Evolutionary conservation across 2,797 vertebrate genomes (phyloP).

Genomic region (Chelon auratus): DNA sequence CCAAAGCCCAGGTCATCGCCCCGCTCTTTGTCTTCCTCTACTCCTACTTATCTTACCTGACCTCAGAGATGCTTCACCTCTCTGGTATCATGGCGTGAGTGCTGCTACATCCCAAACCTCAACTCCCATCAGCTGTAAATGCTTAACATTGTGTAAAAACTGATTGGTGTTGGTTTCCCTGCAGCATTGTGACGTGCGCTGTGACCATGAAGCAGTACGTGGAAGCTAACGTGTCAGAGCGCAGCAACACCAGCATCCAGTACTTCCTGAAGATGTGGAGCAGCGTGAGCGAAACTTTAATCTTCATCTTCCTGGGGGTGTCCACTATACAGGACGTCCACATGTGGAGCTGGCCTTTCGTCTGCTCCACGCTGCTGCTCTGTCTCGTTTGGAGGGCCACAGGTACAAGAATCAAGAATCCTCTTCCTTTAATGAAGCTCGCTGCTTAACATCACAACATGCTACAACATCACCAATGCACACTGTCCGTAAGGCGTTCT

Average conservation of each 20-base stretch:
- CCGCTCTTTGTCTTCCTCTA: conserved; percentile 90
- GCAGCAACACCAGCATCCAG: conserved; percentile 94
- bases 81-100: conserved; percentile 90
- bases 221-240: conserved; percentile 91
- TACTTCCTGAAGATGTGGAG: conserved; percentile 98
- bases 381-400: conserved; percentile 90
- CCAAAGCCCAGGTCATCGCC: conserved; percentile 87
- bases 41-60: conserved; percentile 90
- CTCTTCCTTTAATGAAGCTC: neutral
- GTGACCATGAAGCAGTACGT: conserved; percentile 90
- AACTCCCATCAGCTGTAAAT: neutral
- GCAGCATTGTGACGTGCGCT: conserved; percentile 87
- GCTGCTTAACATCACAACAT: neutral
- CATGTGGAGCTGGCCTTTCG: conserved; percentile 91
- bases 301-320: conserved; percentile 95
- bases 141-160: neutral
- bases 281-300: conserved; percentile 93
- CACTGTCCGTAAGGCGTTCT: conserved; percentile 84
- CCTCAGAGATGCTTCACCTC: conserved; percentile 89
- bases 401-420: conserved; percentile 74
- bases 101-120: neutral
- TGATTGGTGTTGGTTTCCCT: neutral
- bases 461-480: neutral
- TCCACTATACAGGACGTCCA: conserved; percentile 89
- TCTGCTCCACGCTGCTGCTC: conserved; percentile 91